phyloP scores from a whole-genome alignment of 1,140 invertebrate species.

The Lepidurus arcticus region DNA sequence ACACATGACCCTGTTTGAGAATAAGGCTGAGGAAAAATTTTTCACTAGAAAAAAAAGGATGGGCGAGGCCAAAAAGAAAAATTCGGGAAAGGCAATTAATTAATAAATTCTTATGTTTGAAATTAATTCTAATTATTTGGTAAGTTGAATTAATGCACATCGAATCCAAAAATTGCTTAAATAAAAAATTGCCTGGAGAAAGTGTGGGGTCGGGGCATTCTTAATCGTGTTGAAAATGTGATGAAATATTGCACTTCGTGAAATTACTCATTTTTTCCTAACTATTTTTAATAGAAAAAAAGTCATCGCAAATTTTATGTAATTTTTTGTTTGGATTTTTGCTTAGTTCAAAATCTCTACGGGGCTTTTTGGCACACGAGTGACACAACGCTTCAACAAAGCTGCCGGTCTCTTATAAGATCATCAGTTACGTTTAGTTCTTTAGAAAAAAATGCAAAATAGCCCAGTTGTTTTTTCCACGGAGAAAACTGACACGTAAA shows the following conservation, averaged over 20 bases:
- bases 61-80: background rate
- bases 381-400: background rate
- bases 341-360: background rate
- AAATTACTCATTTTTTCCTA: background rate
- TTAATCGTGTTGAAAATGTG: background rate
- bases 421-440: background rate
- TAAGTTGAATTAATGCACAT: too few species aligned
- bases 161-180: slow-evolving; percentile 1
- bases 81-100: too few species aligned
- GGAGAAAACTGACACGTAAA: background rate
- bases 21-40: slow-evolving; percentile 19
- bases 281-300: background rate
- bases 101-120: too few species aligned
- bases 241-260: slow-evolving; percentile 19
- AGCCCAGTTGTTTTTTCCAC: background rate
- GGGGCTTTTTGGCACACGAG: background rate
- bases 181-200: background rate
- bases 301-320: background rate
- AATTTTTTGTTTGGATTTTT: background rate
- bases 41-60: background rate
- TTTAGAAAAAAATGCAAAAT: background rate
- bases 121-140: too few species aligned
- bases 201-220: background rate
- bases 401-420: background rate
- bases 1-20: slow-evolving; percentile 18